Conservation (phyloP, 2,888 invertebrate genomes). For the Erpobdella octoculata region DNA sequence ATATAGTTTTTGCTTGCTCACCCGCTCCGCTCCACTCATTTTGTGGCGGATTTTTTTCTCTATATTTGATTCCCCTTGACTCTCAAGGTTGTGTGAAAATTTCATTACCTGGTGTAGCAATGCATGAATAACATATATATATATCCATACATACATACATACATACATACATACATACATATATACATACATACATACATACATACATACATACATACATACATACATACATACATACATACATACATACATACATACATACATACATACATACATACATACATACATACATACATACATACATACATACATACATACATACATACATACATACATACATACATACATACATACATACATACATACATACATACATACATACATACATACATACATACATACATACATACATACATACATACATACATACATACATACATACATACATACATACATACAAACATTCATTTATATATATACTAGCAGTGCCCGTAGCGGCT, state of each 20-base stretch:
- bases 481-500: too few species aligned
- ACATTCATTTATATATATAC: too few species aligned
- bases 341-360: not conserved
- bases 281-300: not conserved
- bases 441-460: constrained; percentile 12
- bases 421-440: constrained; percentile 20
- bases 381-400: not conserved
- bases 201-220: not conserved
- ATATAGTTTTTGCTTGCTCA: too few species aligned
- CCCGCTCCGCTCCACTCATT: too few species aligned
- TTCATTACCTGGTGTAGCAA: too few species aligned
- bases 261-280: not conserved
- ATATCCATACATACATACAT: not conserved
- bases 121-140: too few species aligned
- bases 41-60: too few species aligned
- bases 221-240: not conserved
- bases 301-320: not conserved
- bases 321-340: not conserved
- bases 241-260: not conserved
- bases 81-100: too few species aligned
- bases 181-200: constrained; percentile 2
- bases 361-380: not conserved
- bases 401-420: constrained; percentile 11
- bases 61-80: too few species aligned
- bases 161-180: not conserved